A percentile compares a stretch with the other conserved stretches of the same genome.
Evolutionary conservation across 2,113 vertebrate genomes (phyloP).

Genomic region (Saimiri boliviensis): DNA sequence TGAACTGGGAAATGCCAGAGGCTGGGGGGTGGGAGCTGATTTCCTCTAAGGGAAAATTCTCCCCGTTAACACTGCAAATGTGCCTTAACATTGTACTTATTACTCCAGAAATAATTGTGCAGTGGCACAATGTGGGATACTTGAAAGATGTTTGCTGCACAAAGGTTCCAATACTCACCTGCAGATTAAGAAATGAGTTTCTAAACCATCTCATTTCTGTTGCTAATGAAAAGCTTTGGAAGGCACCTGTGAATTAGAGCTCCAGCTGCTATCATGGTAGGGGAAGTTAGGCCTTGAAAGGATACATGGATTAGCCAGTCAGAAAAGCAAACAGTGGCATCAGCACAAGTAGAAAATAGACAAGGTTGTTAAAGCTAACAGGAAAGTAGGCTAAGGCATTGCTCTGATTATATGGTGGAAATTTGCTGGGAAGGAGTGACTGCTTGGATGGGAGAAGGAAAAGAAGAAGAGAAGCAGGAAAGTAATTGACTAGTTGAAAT

Average conservation of each 20-base stretch:
- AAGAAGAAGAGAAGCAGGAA: conserved; percentile 67
- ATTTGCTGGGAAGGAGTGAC: conserved; percentile 81
- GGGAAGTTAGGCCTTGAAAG: conserved; percentile 86
- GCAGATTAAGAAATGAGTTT: conserved; percentile 83
- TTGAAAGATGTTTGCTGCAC: conserved; percentile 78
- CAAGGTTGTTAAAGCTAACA: conserved; percentile 84
- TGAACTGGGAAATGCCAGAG: conserved; percentile 51
- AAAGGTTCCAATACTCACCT: conserved; percentile 79
- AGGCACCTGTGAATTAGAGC: conserved; percentile 82
- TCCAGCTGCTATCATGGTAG: conserved; percentile 81
- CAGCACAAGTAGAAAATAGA: conserved; percentile 87
- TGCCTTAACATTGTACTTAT: conserved; percentile 67
- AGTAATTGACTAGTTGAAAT: conserved; percentile 78
- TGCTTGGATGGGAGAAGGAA: conserved; percentile 58
- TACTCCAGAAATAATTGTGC: conserved; percentile 76
- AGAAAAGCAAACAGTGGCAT: conserved; percentile 87
- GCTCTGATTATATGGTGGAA: conserved; percentile 84
- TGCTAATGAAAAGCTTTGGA: conserved; percentile 85
- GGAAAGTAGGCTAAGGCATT: conserved; percentile 85
- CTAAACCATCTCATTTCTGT: conserved; percentile 82
- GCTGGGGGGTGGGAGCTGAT: neutral
- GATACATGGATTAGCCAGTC: conserved; percentile 83
- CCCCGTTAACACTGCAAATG: conserved; percentile 65
- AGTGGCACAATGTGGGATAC: conserved; percentile 65
- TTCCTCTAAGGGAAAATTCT: conserved; percentile 60